A percentile compares a stretch with the other conserved stretches of the same genome.
Conservation (phyloP, 2,797 vertebrate genomes). For the Hoplostethus atlanticus region DNA sequence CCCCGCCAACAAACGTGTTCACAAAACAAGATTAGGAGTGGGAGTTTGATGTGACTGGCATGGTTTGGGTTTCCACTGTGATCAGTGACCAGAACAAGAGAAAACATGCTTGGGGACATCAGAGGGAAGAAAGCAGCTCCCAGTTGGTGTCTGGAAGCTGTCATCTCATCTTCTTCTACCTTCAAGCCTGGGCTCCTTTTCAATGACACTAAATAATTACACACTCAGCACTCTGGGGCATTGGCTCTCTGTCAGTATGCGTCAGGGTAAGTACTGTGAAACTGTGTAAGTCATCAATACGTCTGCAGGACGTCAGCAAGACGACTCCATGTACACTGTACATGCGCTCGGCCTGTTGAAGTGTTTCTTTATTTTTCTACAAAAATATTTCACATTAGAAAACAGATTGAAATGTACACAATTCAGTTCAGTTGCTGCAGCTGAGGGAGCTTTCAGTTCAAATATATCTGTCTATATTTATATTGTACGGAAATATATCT, state of each 20-base stretch:
- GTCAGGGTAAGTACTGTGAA: not conserved
- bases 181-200: constrained; percentile 35
- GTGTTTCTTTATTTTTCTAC: constrained; percentile 84
- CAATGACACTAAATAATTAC: constrained; percentile 53
- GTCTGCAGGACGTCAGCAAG: too few species aligned
- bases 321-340: too few species aligned
- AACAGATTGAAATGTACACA: constrained; percentile 82
- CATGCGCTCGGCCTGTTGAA: not conserved
- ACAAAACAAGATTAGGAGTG: not conserved
- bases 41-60: constrained; percentile 10
- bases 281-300: not conserved
- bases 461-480: too few species aligned
- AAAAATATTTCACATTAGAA: constrained; percentile 88
- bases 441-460: constrained; percentile 57
- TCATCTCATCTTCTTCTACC: constrained; percentile 48
- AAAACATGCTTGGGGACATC: constrained; percentile 38
- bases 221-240: constrained; percentile 6
- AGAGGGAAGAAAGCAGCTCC: constrained; percentile 35
- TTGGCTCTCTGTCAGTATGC: not conserved
- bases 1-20: constrained; percentile 16
- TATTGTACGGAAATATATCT: constrained; percentile 75
- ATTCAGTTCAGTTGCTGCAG: constrained; percentile 67
- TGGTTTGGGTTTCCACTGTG: constrained; percentile 32
- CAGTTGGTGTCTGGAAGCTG: constrained; percentile 53
- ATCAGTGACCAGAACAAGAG: constrained; percentile 32